Base-by-base conservation (phyloP, 2,113 vertebrate species). In the Eclectus roratus region DNA sequence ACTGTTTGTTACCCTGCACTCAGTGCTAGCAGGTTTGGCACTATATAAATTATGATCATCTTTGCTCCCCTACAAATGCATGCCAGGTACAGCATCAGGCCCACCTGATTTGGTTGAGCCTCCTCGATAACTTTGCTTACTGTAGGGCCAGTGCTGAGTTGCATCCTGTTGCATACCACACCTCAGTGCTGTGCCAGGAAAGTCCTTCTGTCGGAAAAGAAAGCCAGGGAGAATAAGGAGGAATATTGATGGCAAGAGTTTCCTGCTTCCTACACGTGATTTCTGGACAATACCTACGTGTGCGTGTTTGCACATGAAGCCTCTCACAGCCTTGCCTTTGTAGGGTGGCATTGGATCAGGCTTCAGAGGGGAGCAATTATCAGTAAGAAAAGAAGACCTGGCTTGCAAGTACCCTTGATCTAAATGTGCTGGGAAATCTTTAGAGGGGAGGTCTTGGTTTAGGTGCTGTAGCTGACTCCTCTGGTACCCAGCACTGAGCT, bases 171-270 rank as follows among this genome's bases (percentile, higher is more conserved):
- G 72, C 4, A 1, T 35, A 20, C 33, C 44, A 17, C 44, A 33
- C 43, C 60, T 43, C 53, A n/a, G 52, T 3, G 2, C 47, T 60
- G 13, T 53, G 44, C 60, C 0, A 0, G 61, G 11, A 23, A 63
- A 41, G 43, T 41, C 43, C 31, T 90, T 35, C 65, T 66, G 41
- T 31, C 3, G 15, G 61, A 50, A 69, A 37, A 5, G 33, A 43
- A 77, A 77, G 10, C 11, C 6, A 4, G 33, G 39, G 23, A 80
- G 49, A 73, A 37, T 35, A 17, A 35, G 56, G 55, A 72, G 29
- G 10, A 55, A 25, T 53, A 53, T 73, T 87, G 78, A 49, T 7
- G 47, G 11, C 43, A 33, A 18, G 66, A 66, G 25, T 50, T 87
- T 82, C 47, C 18, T 68, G 33, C 49, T 80, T 84, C 24, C 55